phyloP scores from a whole-genome alignment of 2,888 invertebrate genomes.

The Pimpla rufipes region DNA sequence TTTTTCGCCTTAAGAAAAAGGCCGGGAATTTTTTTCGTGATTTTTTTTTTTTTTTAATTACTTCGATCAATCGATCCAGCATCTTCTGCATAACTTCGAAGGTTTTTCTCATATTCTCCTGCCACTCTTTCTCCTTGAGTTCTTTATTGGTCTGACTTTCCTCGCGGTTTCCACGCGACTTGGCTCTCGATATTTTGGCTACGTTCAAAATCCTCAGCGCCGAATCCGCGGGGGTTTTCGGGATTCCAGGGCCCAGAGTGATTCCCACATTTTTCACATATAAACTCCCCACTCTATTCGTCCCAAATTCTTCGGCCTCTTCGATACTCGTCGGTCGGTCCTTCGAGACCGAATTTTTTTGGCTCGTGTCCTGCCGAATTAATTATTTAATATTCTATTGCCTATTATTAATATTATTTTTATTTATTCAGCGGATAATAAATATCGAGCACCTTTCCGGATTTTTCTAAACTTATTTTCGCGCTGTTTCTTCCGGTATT shows the following conservation, averaged over 20 bases:
- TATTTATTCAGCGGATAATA: background rate
- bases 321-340: constrained; percentile 13
- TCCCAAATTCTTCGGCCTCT: background rate
- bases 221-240: constrained; percentile 44
- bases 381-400: background rate
- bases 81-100: constrained; percentile 46
- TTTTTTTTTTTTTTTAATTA: background rate
- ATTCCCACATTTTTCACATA: constrained; percentile 27
- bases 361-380: constrained; percentile 20
- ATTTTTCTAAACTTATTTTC: constrained; percentile 38
- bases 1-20: background rate
- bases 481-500: constrained; percentile 12
- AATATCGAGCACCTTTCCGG: constrained; percentile 36
- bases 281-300: constrained; percentile 33
- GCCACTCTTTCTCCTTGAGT: constrained; percentile 3
- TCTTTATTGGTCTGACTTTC: background rate
- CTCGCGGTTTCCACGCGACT: constrained; percentile 11
- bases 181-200: background rate
- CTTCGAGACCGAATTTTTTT: constrained; percentile 26
- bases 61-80: constrained; percentile 39
- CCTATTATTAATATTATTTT: background rate
- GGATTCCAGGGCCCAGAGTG: constrained; percentile 47
- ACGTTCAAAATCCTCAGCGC: constrained; percentile 10
- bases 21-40: background rate
- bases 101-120: constrained; percentile 5